These are phyloP conservation scores for Paraplagusia blochii DNA, from an alignment of 2,113 vertebrate genomes.

Conservation along the genomic window DNA sequence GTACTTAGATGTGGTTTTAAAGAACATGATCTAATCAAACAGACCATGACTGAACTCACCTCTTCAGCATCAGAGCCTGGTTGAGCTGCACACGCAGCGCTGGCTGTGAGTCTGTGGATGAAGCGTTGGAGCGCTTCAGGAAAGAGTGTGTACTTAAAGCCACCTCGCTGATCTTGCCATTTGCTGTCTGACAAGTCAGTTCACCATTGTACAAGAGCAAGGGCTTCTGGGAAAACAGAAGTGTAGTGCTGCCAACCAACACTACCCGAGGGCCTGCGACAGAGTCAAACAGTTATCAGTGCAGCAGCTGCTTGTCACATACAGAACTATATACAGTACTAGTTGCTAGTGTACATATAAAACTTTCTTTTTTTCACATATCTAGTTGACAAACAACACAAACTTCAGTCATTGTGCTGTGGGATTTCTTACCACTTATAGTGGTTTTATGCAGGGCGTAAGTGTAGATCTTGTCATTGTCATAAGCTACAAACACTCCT, in stretches of 20 bases:
- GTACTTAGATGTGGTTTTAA: background rate
- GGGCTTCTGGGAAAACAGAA: constrained; percentile 92
- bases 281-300: constrained; percentile 1
- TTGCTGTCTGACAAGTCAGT: constrained; percentile 92
- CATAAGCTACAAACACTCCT: constrained; percentile 89
- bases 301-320: background rate
- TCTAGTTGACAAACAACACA: too few relatives aligned
- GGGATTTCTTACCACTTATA: constrained; percentile 83
- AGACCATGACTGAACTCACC: constrained; percentile 40
- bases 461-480: constrained; percentile 92
- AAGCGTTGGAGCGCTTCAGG: constrained; percentile 74
- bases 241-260: constrained; percentile 83
- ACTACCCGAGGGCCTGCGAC: constrained; percentile 84
- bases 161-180: constrained; percentile 86
- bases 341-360: too few relatives aligned
- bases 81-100: constrained; percentile 77
- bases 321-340: too few relatives aligned
- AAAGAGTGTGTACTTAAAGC: constrained; percentile 87
- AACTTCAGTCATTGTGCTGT: background rate
- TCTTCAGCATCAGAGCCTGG: constrained; percentile 86
- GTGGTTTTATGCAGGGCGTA: constrained; percentile 90
- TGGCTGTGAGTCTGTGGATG: constrained; percentile 48
- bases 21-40: background rate
- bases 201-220: constrained; percentile 92
- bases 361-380: too few relatives aligned